Evolutionary conservation across 2,888 invertebrate species (phyloP).

Genomic region (Sphaerophoria rueppellii): DNA sequence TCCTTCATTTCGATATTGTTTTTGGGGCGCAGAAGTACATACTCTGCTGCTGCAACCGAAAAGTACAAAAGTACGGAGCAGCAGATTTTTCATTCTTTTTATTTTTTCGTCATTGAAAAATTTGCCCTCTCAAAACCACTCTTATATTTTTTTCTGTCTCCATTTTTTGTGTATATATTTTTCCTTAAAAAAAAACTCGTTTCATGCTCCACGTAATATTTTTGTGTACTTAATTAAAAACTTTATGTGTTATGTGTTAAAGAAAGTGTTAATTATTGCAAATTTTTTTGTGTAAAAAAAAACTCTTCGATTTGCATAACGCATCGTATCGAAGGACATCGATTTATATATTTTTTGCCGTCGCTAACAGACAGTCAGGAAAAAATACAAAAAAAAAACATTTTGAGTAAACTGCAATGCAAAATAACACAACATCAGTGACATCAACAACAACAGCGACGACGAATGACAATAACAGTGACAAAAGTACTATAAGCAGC

Average conservation of each 20-base stretch:
- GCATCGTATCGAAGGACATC: slow-evolving; percentile 37
- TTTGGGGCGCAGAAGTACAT: slow-evolving; percentile 44
- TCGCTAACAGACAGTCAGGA: slow-evolving; percentile 23
- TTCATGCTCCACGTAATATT: slow-evolving; percentile 71
- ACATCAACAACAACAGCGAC: slow-evolving; percentile 45
- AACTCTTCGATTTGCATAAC: slow-evolving; percentile 61
- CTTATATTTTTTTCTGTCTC: slow-evolving; percentile 36
- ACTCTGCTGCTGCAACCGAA: slow-evolving; percentile 38
- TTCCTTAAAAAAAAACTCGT: slow-evolving; percentile 41
- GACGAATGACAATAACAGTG: slow-evolving; percentile 73
- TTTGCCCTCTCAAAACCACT: slow-evolving; percentile 60
- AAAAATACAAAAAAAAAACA: slow-evolving; percentile 38
- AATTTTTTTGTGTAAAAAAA: slow-evolving; percentile 60
- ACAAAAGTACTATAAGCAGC: slow-evolving; percentile 49
- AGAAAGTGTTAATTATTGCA: slow-evolving; percentile 71
- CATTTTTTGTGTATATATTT: slow-evolving; percentile 48
- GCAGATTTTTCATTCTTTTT: slow-evolving; percentile 14
- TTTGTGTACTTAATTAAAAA: slow-evolving; percentile 70
- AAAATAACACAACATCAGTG: slow-evolving; percentile 73
- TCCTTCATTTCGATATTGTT: slow-evolving; percentile 37
- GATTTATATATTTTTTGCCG: not conserved
- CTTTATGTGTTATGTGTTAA: slow-evolving; percentile 70
- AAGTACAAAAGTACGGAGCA: slow-evolving; percentile 52
- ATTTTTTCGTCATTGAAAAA: slow-evolving; percentile 52
- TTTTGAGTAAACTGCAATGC: slow-evolving; percentile 59